A percentile compares a stretch with the other conserved stretches of the same genome.
Evolutionary conservation across 2,797 vertebrate genomes (phyloP).

Genomic region (Rhinichthys osculus): DNA sequence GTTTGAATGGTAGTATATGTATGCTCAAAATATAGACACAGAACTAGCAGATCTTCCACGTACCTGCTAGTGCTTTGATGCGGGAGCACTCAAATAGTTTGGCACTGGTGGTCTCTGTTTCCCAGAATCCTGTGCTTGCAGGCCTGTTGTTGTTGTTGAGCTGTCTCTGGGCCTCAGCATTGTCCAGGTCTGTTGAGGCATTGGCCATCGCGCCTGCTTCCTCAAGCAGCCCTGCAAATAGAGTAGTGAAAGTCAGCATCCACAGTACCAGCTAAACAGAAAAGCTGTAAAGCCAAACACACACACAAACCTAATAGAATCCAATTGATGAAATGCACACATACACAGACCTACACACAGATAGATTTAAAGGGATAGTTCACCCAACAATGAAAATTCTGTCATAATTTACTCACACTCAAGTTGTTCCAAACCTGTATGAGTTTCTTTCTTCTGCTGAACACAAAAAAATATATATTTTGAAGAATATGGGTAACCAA

Average conservation of each 20-base stretch:
- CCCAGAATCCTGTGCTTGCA: slow-evolving; percentile 83
- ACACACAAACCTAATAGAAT: neutral
- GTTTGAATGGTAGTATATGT: neutral
- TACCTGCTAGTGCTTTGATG: slow-evolving; percentile 92
- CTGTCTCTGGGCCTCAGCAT: slow-evolving; percentile 86
- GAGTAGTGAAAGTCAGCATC: neutral
- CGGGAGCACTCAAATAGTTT: slow-evolving; percentile 93
- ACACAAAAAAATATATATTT: neutral
- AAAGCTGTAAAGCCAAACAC: neutral
- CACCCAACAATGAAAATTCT: neutral
- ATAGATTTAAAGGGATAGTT: neutral
- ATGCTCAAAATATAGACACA: neutral
- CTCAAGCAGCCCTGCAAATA: slow-evolving; percentile 48
- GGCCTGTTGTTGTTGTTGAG: slow-evolving; percentile 89
- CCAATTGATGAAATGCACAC: neutral
- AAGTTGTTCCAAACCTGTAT: too few relatives aligned
- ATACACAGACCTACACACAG: neutral
- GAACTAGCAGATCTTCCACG: slow-evolving; percentile 25
- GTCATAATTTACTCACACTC: too few relatives aligned
- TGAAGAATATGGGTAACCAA: neutral
- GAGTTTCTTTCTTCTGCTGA: neutral
- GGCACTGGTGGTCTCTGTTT: slow-evolving; percentile 82
- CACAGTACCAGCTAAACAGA: neutral
- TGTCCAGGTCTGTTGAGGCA: slow-evolving; percentile 88
- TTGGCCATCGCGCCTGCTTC: slow-evolving; percentile 82